Base-by-base conservation (phyloP, 2,888 invertebrate genomes). In the Spilarctia lutea region DNA sequence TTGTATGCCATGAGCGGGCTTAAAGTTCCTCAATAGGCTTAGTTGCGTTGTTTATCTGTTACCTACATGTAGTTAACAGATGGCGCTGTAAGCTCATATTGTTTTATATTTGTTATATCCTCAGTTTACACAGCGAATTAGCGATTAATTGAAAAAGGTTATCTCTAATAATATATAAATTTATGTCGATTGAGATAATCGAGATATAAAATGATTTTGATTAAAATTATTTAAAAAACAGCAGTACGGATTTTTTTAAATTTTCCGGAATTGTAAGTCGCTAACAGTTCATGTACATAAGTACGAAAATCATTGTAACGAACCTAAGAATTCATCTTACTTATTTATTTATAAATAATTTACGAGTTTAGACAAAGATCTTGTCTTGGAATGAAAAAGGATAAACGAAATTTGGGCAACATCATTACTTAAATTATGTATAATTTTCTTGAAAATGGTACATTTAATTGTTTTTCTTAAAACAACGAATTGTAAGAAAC, bases 11-110 rank as follows among this genome's bases (percentile, higher is more conserved):
- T 68, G 73, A 68, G 68, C 30, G 52, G 35, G 63, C 68, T 33
- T 69, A 69, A 73, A 73, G 68, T 73, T 63, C 35, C 65, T 52
- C n/a, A 69, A 69, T 52, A 35, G 39, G 48, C 68, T 69, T 35
- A 35, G 69, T 30, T 69, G 65, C 24, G 65, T 45, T 65, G 56
- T 33, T 71, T 74, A 11, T 60, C 20, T 24, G 70, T 71, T 67
- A 7, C 7, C 60, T 18, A 35, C 16, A 13, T 67, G 11, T 11
- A n/a, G 60, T 24, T 30, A 33, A 74, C 60, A 74, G 74, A 74
- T 74, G 74, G 74, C 66, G 71, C 45, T 71, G n/a, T 56, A 8
- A 33, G 56, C 33, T 18, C 24, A 24, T 52, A 3, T 7, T 56
- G 20, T 13, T 27, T 65, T 16, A 16, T 16, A n/a, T 13, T 33